phyloP scores from a whole-genome alignment of 2,888 invertebrate genomes.

The Ennomos quercinarius region DNA sequence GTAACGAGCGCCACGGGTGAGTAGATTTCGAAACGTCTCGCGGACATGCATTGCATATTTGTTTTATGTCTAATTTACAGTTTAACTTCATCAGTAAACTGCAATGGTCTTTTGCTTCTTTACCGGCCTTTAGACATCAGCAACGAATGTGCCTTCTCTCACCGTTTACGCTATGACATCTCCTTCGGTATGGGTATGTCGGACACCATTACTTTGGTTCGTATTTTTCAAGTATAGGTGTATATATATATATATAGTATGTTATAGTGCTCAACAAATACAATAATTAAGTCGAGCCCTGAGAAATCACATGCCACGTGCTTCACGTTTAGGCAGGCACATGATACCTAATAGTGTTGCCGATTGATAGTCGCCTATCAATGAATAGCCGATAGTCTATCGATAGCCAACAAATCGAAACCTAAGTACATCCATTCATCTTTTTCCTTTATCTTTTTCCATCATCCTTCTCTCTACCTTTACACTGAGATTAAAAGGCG shows the following conservation, averaged over 20 bases:
- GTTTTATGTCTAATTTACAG: conserved; percentile 23
- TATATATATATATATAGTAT: no score
- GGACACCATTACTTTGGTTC: conserved; percentile 73
- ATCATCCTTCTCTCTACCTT: no score
- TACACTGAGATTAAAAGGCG: no score
- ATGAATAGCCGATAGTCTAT: no score
- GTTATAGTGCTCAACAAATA: not conserved
- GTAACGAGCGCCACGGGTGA: conserved; percentile 7
- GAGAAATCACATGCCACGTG: no score
- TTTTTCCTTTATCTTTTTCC: no score
- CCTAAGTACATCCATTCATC: no score
- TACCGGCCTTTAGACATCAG: conserved; percentile 70
- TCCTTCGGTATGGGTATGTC: conserved; percentile 79
- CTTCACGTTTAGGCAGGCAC: no score
- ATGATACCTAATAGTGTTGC: no score
- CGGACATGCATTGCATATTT: conserved; percentile 14
- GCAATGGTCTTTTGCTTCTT: conserved; percentile 61
- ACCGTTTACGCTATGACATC: conserved; percentile 64
- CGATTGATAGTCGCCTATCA: no score
- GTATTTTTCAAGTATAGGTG: conserved; percentile 27
- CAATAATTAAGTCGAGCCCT: no score
- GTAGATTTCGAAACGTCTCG: conserved; percentile 33
- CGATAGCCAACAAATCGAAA: no score
- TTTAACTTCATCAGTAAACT: conserved; percentile 27
- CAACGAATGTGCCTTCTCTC: conserved; percentile 63